Evolutionary conservation across 2,797 vertebrate species (phyloP), one percentile per base, ranked within the genome.

Genomic region (Sebastolobus altivelis): DNA sequence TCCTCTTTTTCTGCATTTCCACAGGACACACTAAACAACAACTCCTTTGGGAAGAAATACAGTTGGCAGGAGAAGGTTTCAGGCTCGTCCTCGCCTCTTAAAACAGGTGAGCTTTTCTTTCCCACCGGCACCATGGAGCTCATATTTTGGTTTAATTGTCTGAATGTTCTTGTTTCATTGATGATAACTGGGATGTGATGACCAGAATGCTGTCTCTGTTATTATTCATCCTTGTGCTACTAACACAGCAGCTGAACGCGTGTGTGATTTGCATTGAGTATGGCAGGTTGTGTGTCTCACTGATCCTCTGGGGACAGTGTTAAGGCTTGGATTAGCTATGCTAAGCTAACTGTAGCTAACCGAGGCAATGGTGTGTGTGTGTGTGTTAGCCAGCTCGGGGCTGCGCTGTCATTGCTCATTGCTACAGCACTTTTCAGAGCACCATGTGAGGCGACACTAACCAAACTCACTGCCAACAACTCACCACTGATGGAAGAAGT

Each of bases 21-120:
- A 72, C 92, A 99, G 98, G 98, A 99, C 96, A 99, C 97, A 4
- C 91, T 99, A 89, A 99, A 99, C 95, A 99, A 99, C 94, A 99
- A 99, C 94, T 99, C 98, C 71, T 95, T 98, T 77, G 98, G 96
- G 78, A 99, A 99, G 96, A 99, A 99, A 90, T 98, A 98, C 97
- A 99, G 97, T 84, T 99, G 98, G 98, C 98, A 99, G 92, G 98
- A 99, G 85, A 97, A 97, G 77, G 97, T 99, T 82, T 98, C 98
- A 8, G 97, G 95, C 77, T 98, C 98, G 0, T 97, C 97, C 0
- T 99, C 98, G 20, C 98, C 98, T 16, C 96, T 97, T 22, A 99
- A 99, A 95, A 96, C 97, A 88, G 98, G 98, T 99, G 91, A 96
- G 96, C 90, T 29, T 11, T 38, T 56, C 25, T 68, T 29, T 46